These are phyloP conservation scores for Drosophila bocki DNA, from an alignment of 1,140 invertebrate genomes.

Conservation along the genomic window DNA sequence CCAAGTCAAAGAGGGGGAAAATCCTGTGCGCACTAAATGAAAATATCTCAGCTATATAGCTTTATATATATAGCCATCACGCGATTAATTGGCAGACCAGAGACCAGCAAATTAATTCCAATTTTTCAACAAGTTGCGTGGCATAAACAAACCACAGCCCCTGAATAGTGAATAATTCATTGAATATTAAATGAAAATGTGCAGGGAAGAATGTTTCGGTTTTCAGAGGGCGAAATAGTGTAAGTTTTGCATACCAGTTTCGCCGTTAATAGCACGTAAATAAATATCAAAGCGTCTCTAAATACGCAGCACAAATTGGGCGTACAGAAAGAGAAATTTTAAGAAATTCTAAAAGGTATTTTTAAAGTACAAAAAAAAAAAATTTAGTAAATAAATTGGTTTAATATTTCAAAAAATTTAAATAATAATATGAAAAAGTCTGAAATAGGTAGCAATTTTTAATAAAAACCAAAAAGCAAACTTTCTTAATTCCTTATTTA, in stretches of 20 bases:
- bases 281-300: conserved; percentile 75
- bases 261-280: conserved; percentile 66
- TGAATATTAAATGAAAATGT: conserved; percentile 47
- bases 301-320: conserved; percentile 58
- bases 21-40: conserved; percentile 51
- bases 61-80: conserved; percentile 12
- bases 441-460: too few species aligned
- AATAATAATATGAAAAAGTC: background rate
- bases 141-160: conserved; percentile 28
- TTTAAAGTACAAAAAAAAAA: too few species aligned
- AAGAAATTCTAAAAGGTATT: background rate
- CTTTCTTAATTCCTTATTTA: too few species aligned
- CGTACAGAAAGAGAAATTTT: background rate
- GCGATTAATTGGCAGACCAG: conserved; percentile 61
- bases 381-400: background rate
- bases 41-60: conserved; percentile 14
- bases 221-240: background rate
- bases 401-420: background rate
- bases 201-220: conserved; percentile 22
- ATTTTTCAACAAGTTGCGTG: conserved; percentile 51
- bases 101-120: conserved; percentile 40
- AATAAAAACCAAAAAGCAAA: too few species aligned
- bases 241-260: conserved; percentile 45
- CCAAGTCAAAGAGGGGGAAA: conserved; percentile 5
- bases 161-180: conserved; percentile 35